Conservation (phyloP, 53 echinoderm and acorn worm species). For the Astropecten irregularis region DNA sequence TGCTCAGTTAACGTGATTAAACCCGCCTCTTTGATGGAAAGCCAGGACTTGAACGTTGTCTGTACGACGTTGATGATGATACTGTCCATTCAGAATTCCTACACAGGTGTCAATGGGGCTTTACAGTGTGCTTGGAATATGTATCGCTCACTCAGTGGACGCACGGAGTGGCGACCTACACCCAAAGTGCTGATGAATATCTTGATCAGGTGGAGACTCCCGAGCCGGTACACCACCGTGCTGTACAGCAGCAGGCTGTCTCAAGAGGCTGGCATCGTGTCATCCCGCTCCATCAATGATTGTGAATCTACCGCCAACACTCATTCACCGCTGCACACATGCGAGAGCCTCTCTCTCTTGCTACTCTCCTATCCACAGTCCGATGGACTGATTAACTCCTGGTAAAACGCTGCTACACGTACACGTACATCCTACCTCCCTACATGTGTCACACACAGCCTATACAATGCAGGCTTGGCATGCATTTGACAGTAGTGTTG, state of each 20-base stretch:
- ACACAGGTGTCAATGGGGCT: slow-evolving; percentile 13
- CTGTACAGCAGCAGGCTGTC: too few species aligned
- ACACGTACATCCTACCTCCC: too few species aligned
- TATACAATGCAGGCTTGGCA: not conserved
- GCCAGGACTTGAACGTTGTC: not conserved
- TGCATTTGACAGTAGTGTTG: too few species aligned
- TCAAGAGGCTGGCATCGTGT: slow-evolving; percentile 10
- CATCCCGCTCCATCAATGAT: too few species aligned
- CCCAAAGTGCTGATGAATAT: slow-evolving; percentile 26
- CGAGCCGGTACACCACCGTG: too few species aligned
- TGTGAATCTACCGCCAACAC: too few species aligned
- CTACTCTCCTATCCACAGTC: too few species aligned
- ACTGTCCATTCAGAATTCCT: not conserved
- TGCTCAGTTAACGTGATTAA: slow-evolving; percentile 36
- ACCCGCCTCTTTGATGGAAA: not conserved
- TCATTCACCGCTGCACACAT: too few species aligned
- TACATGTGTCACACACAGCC: not conserved
- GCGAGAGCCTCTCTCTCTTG: too few species aligned
- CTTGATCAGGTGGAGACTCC: slow-evolving; percentile 13
- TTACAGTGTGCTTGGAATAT: not conserved
- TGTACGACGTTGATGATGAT: too few species aligned
- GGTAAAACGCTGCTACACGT: too few species aligned
- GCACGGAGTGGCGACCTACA: not conserved
- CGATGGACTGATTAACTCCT: too few species aligned
- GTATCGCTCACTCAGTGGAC: not conserved